Base-by-base conservation (phyloP, 1,140 invertebrate genomes). In the Trypoxylus dichotomus region DNA sequence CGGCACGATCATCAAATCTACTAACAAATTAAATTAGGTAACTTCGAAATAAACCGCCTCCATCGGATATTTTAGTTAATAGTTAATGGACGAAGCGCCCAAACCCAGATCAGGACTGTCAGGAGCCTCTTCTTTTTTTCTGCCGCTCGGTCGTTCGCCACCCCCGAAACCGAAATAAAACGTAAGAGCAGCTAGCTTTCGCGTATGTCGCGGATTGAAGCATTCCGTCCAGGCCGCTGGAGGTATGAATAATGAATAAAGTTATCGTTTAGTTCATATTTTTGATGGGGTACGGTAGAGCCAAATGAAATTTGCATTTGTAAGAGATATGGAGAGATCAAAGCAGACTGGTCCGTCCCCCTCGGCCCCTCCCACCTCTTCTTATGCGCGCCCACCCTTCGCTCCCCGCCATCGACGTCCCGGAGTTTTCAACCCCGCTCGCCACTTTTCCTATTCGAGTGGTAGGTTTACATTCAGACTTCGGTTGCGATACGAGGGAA, bases 241-340 rank as follows among this genome's bases (percentile, higher is more conserved):
- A 83, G 84, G 84, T 85, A 86, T 86, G 85, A 86, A 86, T 86
- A 86, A 86, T 86, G 84, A 86, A 86, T 85, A 85, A 82, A 85
- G 84, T 86, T 85, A 86, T 86, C 85, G 85, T 86, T 86, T 86
- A 86, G 85, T 85, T 86, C 85, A 86, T 85, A 86, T 86, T 86
- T 86, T 86, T 85, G 85, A 85, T 85, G 82, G 83, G 84, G 84
- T 83, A 84, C 84, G 82, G 83, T 73, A 83, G 81, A 82, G 83
- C 82, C 81, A 86, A 86, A 86, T 86, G 84, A 83, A 86, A 86
- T 86, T 86, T 86, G 85, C 85, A 86, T 86, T 83, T 83, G 85
- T 85, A 86, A 86, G 84, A 86, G 85, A 86, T 84, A 85, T 84
- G 81, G 83, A 82, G 83, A 85, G 84, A 85, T 85, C 84, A 85